Conservation (phyloP, 2,888 invertebrate genomes). For the Lasioglossum vierecki region DNA sequence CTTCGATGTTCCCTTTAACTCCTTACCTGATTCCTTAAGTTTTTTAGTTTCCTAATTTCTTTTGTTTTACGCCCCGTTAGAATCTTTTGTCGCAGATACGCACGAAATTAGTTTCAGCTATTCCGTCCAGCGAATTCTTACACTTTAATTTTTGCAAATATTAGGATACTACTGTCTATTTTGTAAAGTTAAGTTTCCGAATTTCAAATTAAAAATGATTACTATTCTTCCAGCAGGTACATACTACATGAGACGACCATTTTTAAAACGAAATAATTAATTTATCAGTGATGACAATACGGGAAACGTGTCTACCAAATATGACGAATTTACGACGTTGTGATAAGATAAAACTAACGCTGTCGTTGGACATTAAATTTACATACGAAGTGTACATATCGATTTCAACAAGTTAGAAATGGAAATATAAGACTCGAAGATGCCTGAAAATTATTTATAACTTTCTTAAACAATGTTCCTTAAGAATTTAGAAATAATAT, state of each 20-base stretch:
- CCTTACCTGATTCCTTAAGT: conserved; percentile 1
- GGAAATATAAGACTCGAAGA: too few species aligned
- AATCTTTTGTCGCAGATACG: neutral
- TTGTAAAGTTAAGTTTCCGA: neutral
- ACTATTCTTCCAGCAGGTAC: neutral
- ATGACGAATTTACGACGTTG: neutral
- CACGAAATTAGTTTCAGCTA: neutral
- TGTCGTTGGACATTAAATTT: too few species aligned
- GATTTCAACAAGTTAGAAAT: too few species aligned
- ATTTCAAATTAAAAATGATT: neutral
- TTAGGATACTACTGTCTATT: neutral
- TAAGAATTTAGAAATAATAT: neutral
- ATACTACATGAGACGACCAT: neutral
- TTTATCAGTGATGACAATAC: conserved; percentile 5
- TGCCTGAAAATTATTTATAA: neutral
- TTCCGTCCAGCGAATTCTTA: neutral
- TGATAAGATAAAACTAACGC: neutral
- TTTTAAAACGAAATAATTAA: neutral
- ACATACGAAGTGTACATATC: too few species aligned
- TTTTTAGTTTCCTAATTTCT: neutral
- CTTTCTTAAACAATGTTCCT: neutral
- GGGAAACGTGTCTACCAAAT: neutral
- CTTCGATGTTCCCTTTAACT: neutral
- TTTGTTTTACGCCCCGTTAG: neutral
- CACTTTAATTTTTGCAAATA: neutral